Percentiles rank a stretch among this genome's conserved stretches.
phyloP scores from a whole-genome alignment of 1,140 invertebrate species.

The Charaxes varanes region DNA sequence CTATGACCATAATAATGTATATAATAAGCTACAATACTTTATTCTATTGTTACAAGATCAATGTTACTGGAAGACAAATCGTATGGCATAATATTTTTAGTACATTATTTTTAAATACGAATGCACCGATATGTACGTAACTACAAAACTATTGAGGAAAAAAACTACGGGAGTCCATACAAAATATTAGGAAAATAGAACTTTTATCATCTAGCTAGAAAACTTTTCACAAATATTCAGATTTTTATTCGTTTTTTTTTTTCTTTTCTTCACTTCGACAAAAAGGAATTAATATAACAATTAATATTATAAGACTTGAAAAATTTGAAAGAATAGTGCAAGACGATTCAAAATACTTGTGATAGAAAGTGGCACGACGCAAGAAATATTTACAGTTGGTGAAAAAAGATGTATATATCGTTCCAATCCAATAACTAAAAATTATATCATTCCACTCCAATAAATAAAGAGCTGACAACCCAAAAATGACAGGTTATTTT shows the following conservation, averaged over 20 bases:
- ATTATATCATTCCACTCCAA: slow-evolving; percentile 2
- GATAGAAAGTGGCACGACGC: slow-evolving; percentile 18
- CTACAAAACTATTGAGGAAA: slow-evolving; percentile 60
- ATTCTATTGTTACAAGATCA: slow-evolving; percentile 69
- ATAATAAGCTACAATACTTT: slow-evolving; percentile 69
- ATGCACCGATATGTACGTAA: slow-evolving; percentile 60
- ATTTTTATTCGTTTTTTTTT: slow-evolving; percentile 19
- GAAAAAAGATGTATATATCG: slow-evolving; percentile 13
- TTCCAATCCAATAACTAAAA: slow-evolving; percentile 7
- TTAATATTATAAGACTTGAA: slow-evolving; percentile 9
- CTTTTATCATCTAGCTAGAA: slow-evolving; percentile 51
- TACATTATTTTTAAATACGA: slow-evolving; percentile 62
- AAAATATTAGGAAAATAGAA: slow-evolving; percentile 70
- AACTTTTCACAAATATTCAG: slow-evolving; percentile 52
- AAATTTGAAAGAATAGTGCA: slow-evolving; percentile 32
- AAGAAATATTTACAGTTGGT: slow-evolving; percentile 44
- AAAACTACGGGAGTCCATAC: slow-evolving; percentile 57
- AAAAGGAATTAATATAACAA: slow-evolving; percentile 13
- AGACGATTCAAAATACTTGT: slow-evolving; percentile 21
- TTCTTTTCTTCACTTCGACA: too few species aligned
- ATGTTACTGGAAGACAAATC: slow-evolving; percentile 72
- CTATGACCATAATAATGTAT: slow-evolving; percentile 32
- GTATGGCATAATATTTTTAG: slow-evolving; percentile 70
- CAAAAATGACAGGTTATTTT: not conserved
- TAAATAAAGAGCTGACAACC: not conserved